Evolutionary conservation across 2,888 invertebrate genomes (phyloP), one percentile per base, ranked within the genome.

Genomic region (Leucophenga maculata): DNA sequence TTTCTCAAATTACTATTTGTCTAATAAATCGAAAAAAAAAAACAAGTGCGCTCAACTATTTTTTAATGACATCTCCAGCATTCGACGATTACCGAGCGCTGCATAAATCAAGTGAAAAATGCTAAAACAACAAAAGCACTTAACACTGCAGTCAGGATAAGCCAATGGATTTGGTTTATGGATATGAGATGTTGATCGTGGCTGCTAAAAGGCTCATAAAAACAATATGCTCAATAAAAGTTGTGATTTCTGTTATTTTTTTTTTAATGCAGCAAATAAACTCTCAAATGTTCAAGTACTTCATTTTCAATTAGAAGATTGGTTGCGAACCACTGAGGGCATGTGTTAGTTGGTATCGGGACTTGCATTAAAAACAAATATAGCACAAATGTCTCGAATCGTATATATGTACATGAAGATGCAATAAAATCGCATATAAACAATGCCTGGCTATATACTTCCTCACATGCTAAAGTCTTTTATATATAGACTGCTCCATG

Each of bases 401-500:
- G 16, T 50, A 50, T 3, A 50, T 50, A 50, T n/a, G n/a, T 16
- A 50, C 16, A n/a, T 18, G n/a, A 32, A 14, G 32, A 14, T 6
- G 32, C 32, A 31, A 31, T 59, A 31, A 59, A 59, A 31, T 59
- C 9, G 59, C 26, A 32, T 39, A 39, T 59, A 59, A 59, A 59
- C 59, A 59, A 59, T 59, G n/a, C n/a, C n/a, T 32, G 32, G 6
- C 32, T 13, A n/a, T 22, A 55, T 1, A 39, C 39, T 39, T 39
- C 39, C 39, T 39, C 39, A 39, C 9, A 11, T 39, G 39, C 1
- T 22, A 59, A 59, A 32, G 32, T 50, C n/a, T 18, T 39, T 39
- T 50, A n/a, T 18, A 50, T 50, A 50, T 50, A 6, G 50, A 16
- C 50, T 14, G 6, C 50, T 50, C 13, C 32, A 14, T 55, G 14